Evolutionary conservation across 2,888 invertebrate genomes (phyloP).

Genomic region (Allolobophora icterica): DNA sequence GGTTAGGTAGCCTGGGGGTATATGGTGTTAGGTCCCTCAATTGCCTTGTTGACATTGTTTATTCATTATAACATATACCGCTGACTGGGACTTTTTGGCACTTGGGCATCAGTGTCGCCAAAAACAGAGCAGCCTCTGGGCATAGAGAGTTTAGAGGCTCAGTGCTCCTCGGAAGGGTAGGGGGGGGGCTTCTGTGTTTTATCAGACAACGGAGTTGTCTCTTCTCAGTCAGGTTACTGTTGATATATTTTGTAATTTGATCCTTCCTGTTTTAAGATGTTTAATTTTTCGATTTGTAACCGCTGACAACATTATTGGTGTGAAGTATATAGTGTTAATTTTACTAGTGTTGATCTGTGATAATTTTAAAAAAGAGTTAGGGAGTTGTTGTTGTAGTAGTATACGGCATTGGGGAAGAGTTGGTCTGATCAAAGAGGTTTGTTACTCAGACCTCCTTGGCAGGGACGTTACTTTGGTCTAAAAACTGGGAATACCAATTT

Average conservation of each 20-base stretch:
- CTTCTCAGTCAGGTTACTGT: neutral
- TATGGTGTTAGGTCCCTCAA: neutral
- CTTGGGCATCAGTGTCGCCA: neutral
- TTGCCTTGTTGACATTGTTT: conserved; percentile 12
- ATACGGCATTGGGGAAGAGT: neutral
- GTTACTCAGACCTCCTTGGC: too few relatives aligned
- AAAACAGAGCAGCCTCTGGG: neutral
- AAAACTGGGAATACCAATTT: too few relatives aligned
- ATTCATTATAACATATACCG: neutral
- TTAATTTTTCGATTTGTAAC: neutral
- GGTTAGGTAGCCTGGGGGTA: neutral
- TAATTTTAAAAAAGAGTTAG: neutral
- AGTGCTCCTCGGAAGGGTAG: neutral
- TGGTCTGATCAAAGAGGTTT: neutral
- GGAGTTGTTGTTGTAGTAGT: neutral
- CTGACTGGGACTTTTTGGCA: conserved; percentile 10
- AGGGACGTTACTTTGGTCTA: too few relatives aligned
- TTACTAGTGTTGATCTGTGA: neutral
- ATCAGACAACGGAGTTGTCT: conserved; percentile 2
- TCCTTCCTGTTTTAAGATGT: neutral
- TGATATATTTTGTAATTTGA: neutral
- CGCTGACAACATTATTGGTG: neutral
- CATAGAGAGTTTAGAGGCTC: neutral
- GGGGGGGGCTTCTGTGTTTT: neutral
- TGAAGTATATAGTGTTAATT: neutral